phyloP scores from a whole-genome alignment of 2,797 vertebrate species.

The Coendou prehensilis region DNA sequence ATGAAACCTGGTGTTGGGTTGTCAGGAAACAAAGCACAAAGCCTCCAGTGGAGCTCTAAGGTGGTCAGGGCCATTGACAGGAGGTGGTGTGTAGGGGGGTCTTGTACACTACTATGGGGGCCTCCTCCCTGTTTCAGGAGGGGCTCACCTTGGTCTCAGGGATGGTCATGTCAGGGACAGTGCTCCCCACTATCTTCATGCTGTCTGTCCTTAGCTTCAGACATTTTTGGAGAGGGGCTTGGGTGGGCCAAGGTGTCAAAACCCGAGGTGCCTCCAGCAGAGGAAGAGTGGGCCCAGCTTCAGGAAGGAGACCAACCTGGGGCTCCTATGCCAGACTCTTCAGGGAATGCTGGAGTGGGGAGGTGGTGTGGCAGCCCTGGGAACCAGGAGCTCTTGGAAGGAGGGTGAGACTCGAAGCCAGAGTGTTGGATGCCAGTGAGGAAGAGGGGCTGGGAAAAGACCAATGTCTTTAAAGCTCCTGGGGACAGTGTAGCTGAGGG shows the following conservation, averaged over 20 bases:
- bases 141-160: background rate
- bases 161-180: background rate
- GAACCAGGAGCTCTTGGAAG: background rate
- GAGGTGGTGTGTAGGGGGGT: background rate
- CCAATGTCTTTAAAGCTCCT: background rate
- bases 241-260: background rate
- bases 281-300: background rate
- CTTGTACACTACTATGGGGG: background rate
- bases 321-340: background rate
- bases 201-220: background rate
- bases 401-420: background rate
- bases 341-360: background rate
- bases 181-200: background rate
- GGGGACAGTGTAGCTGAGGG: background rate
- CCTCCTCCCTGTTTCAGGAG: background rate
- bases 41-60: background rate
- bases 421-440: background rate
- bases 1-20: background rate
- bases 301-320: background rate
- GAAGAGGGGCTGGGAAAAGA: background rate
- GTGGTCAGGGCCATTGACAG: background rate
- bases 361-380: background rate
- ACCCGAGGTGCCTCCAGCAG: background rate
- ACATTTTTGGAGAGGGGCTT: background rate
- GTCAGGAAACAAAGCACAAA: background rate